Evolutionary conservation across 2,888 invertebrate genomes (phyloP).

Genomic region (Agonopterix alstromeriana): DNA sequence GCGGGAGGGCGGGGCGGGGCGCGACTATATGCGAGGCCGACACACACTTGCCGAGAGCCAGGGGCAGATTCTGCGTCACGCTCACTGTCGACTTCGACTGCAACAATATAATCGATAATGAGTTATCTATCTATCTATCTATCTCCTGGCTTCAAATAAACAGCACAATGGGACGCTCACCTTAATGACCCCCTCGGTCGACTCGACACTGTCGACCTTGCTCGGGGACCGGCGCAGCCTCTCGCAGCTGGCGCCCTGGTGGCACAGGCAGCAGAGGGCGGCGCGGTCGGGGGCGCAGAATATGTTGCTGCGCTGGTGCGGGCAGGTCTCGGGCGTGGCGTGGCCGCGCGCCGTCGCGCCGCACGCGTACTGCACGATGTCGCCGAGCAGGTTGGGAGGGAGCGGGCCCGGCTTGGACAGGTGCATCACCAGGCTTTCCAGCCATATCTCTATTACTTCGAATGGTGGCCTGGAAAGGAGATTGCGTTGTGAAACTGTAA

Average conservation of each 20-base stretch:
- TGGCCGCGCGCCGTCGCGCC: constrained; percentile 69
- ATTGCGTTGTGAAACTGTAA: no score
- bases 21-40: constrained; percentile 55
- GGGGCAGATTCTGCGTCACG: constrained; percentile 7
- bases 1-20: constrained; percentile 13
- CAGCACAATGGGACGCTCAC: constrained; percentile 10
- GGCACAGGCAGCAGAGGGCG: constrained; percentile 6
- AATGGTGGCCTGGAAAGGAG: constrained; percentile 85
- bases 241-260: constrained; percentile 3
- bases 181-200: constrained; percentile 25
- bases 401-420: constrained; percentile 79
- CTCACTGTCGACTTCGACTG: constrained; percentile 42
- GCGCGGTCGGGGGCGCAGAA: constrained; percentile 1
- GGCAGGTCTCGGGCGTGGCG: constrained; percentile 58
- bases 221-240: constrained; percentile 23
- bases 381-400: constrained; percentile 82
- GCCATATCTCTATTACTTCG: constrained; percentile 92
- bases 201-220: constrained; percentile 22
- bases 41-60: constrained; percentile 62
- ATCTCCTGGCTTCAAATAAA: no score
- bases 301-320: constrained; percentile 7
- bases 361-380: constrained; percentile 82
- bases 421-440: constrained; percentile 86
- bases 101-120: neutral
- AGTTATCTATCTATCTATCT: no score